Evolutionary conservation across 2,888 invertebrate genomes (phyloP), one percentile per base, ranked within the genome.

Genomic region (Meiosimyza decipiens): DNA sequence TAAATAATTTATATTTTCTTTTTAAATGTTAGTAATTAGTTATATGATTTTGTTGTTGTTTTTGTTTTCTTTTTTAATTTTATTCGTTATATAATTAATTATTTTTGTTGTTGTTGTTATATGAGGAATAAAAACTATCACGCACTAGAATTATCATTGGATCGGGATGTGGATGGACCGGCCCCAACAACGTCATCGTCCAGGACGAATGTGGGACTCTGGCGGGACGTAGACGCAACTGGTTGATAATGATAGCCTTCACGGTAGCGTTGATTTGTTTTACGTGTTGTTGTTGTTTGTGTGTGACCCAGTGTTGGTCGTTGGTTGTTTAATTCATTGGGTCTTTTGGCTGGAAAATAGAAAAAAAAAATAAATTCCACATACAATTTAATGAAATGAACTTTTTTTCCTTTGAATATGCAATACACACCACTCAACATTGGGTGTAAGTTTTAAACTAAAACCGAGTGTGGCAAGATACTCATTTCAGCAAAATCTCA

Each of bases 171-270:
- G 84, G 87, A 86, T 86, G 86, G 86, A 84, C 86, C 87, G 80
- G 84, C 85, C 80, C 80, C 82, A 81, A 82, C 79, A 47, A 63
- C 54, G 4, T 33, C 71, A 76, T 86, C 85, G 80, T 85, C 87
- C 80, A 87, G 78, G 78, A 87, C 82, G 81, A 87, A 87, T 78
- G 87, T 87, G 79, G 88, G 88, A 83, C 88, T 88, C 83, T 89
- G 88, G 86, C 88, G 88, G 81, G 89, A 89, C 82, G 89, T 90
- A 79, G 89, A 89, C 82, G 87, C 86, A 80, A 87, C 85, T 79
- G 86, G 86, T 82, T 87, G 87, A 84, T 87, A 87, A 83, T 87
- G 87, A 82, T 87, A 87, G 80, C 87, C 87, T 84, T 87, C 87
- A 81, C 87, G 86, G 80, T 87, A 87, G 79, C 87, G 87, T 78